phyloP scores from a whole-genome alignment of 2,113 vertebrate genomes.

The Nyctereutes procyonoides region DNA sequence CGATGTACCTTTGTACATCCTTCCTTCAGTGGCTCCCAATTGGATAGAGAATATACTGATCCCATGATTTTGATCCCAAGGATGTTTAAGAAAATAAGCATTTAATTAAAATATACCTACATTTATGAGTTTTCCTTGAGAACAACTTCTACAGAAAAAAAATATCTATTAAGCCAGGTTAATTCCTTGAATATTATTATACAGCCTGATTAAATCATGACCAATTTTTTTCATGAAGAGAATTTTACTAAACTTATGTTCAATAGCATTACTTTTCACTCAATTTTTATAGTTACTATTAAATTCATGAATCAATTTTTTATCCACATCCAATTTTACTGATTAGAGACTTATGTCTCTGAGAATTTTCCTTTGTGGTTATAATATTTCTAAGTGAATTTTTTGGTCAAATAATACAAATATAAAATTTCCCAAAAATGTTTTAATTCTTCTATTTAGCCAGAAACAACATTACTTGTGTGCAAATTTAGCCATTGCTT shows the following conservation, averaged over 20 bases:
- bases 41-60: background rate
- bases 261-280: background rate
- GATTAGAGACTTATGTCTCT: background rate
- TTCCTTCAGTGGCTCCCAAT: rapidly evolving
- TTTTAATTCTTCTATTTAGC: background rate
- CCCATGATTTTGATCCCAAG: background rate
- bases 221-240: background rate
- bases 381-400: slow-evolving; percentile 12
- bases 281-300: background rate
- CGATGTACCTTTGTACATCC: too few relatives aligned
- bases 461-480: background rate
- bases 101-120: background rate
- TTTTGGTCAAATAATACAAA: background rate
- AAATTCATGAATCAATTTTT: background rate
- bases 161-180: background rate
- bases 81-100: background rate
- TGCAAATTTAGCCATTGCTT: background rate
- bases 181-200: background rate
- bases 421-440: background rate
- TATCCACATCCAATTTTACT: background rate
- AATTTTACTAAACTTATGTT: background rate
- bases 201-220: background rate
- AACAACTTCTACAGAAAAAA: background rate
- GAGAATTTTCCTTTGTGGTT: background rate
- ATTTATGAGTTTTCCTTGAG: slow-evolving; percentile 35